phyloP scores from a whole-genome alignment of 1,140 invertebrate species.

The Papilio dardanus region DNA sequence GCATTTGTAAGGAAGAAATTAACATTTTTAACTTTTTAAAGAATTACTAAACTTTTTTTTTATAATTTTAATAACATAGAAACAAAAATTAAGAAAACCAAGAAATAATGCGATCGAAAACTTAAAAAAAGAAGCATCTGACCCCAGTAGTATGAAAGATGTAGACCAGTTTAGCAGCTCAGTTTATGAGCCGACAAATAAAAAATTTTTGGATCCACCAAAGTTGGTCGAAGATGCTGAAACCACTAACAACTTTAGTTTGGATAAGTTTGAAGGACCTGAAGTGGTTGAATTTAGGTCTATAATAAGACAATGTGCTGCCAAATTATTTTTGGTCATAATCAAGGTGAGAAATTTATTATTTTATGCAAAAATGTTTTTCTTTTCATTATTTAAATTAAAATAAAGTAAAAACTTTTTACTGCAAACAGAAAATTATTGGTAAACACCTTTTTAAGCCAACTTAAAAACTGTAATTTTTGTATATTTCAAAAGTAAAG shows the following conservation, averaged over 20 bases:
- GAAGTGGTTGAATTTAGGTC: slow-evolving; percentile 73
- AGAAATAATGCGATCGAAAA: slow-evolving; percentile 76
- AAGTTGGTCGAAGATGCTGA: slow-evolving; percentile 44
- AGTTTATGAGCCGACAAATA: slow-evolving; percentile 67
- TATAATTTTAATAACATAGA: slow-evolving; percentile 59
- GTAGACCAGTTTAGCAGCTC: slow-evolving; percentile 71
- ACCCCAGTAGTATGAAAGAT: slow-evolving; percentile 71
- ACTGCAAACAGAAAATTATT: too few species aligned
- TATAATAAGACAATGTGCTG: slow-evolving; percentile 76
- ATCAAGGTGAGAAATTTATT: slow-evolving; percentile 63
- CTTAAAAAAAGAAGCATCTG: slow-evolving; percentile 76
- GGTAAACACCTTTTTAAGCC: too few species aligned
- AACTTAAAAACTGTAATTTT: slow-evolving; percentile 11
- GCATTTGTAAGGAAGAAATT: too few species aligned
- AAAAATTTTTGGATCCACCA: slow-evolving; percentile 64
- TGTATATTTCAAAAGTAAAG: too few species aligned
- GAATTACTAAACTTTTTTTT: too few species aligned
- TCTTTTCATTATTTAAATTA: not conserved
- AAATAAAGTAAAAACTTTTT: too few species aligned
- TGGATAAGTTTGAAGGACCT: slow-evolving; percentile 41
- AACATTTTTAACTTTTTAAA: too few species aligned
- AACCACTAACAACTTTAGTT: not conserved
- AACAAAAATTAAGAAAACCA: slow-evolving; percentile 76
- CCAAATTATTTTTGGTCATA: slow-evolving; percentile 75
- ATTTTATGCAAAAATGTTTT: slow-evolving; percentile 15